phyloP scores from a whole-genome alignment of 2,113 vertebrate genomes.

The Melospiza melodia region DNA sequence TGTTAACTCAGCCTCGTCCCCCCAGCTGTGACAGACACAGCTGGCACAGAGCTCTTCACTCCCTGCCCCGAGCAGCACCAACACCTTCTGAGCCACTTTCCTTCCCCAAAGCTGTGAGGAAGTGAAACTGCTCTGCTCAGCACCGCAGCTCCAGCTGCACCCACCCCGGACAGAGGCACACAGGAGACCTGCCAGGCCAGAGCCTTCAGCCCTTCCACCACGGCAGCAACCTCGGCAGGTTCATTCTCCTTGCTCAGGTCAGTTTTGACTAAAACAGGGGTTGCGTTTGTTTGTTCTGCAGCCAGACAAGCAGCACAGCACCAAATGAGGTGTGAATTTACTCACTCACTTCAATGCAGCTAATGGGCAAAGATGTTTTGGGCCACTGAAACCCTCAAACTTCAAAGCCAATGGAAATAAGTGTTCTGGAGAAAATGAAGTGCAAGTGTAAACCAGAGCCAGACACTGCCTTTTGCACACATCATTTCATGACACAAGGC shows the following conservation, averaged over 20 bases:
- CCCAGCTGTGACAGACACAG: neutral
- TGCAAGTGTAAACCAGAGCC: neutral
- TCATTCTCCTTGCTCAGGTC: neutral
- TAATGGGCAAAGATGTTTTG: neutral
- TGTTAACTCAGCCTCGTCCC: constrained; percentile 1
- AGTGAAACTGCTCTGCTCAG: neutral
- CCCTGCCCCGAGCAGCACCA: fast-evolving
- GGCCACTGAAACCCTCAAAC: neutral
- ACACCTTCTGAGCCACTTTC: neutral
- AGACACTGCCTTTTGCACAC: neutral
- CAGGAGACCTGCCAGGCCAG: neutral
- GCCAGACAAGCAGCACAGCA: neutral
- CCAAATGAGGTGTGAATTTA: neutral
- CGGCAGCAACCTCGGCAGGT: fast-evolving
- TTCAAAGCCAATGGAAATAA: neutral
- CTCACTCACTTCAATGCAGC: neutral
- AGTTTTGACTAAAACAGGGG: neutral
- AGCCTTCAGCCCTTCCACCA: neutral
- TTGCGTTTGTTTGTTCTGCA: neutral
- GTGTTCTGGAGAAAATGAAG: neutral
- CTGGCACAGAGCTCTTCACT: neutral
- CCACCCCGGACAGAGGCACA: fast-evolving
- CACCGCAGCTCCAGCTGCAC: neutral
- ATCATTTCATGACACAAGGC: neutral
- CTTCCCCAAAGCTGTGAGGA: neutral